These are phyloP conservation scores for Mionectes olivaceus DNA, from an alignment of 2,797 vertebrate genomes.

Conservation along the genomic window DNA sequence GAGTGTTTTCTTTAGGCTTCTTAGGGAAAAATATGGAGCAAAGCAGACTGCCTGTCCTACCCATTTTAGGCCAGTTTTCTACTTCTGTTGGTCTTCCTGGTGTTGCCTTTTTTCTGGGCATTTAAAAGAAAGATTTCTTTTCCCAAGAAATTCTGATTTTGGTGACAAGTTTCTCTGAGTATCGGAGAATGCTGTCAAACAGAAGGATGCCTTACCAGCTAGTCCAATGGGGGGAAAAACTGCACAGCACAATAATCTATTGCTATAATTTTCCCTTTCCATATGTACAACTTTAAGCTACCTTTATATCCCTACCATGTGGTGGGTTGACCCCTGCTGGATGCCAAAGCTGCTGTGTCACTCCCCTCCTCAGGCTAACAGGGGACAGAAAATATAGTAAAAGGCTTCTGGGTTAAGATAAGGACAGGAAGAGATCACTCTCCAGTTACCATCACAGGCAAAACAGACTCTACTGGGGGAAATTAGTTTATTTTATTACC, in stretches of 20 bases:
- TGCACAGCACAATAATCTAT: background rate
- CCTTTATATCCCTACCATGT: background rate
- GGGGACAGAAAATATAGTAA: background rate
- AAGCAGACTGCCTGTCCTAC: background rate
- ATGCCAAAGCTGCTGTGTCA: background rate
- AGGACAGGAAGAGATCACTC: background rate
- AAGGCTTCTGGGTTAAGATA: background rate
- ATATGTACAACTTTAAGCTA: background rate
- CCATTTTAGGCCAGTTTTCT: background rate
- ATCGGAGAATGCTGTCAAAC: background rate
- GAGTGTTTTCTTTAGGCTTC: background rate
- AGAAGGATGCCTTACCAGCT: background rate
- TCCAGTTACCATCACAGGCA: background rate
- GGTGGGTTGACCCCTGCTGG: accelerated
- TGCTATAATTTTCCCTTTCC: background rate
- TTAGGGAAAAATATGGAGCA: background rate
- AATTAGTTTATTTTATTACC: background rate
- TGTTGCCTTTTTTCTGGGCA: background rate
- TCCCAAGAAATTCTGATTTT: background rate
- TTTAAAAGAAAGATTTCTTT: background rate
- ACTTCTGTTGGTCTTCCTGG: background rate
- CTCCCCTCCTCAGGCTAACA: background rate
- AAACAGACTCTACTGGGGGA: background rate
- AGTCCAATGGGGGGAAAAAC: accelerated
- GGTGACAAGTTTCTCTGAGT: background rate